Percentiles rank a stretch among this genome's conserved stretches.
phyloP scores from a whole-genome alignment of 2,113 vertebrate species.

The Corythoichthys haematopterus region DNA sequence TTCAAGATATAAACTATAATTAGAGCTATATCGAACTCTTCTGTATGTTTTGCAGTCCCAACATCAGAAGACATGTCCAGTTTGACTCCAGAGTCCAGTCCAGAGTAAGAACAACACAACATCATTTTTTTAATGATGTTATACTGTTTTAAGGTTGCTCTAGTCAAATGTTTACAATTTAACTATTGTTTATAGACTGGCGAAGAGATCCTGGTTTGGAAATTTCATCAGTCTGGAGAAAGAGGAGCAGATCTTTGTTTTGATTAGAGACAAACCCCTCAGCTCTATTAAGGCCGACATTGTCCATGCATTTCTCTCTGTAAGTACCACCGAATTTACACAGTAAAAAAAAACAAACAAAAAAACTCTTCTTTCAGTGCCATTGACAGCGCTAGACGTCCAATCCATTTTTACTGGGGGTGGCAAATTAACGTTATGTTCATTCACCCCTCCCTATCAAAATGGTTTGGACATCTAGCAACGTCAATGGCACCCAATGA shows the following conservation, averaged over 20 bases:
- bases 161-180: neutral
- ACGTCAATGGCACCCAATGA: no score
- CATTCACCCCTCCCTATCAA: no score
- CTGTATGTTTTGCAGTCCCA: slow-evolving; percentile 70
- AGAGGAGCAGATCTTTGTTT: slow-evolving; percentile 88
- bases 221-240: slow-evolving; percentile 91
- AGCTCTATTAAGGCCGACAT: slow-evolving; percentile 94
- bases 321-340: slow-evolving; percentile 51
- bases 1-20: slow-evolving; percentile 12
- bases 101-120: slow-evolving; percentile 76
- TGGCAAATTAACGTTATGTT: no score
- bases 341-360: no score
- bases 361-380: no score
- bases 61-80: slow-evolving; percentile 93
- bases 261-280: slow-evolving; percentile 87
- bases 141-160: neutral
- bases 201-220: slow-evolving; percentile 91
- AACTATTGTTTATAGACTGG: slow-evolving; percentile 68
- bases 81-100: slow-evolving; percentile 88
- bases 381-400: no score
- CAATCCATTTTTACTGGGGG: no score
- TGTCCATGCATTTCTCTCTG: slow-evolving; percentile 88
- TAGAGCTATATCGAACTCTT: neutral
- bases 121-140: neutral
- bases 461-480: no score